Evolutionary conservation across 2,797 vertebrate species (phyloP), one percentile per base, ranked within the genome.

Genomic region (Sparidentex hasta): DNA sequence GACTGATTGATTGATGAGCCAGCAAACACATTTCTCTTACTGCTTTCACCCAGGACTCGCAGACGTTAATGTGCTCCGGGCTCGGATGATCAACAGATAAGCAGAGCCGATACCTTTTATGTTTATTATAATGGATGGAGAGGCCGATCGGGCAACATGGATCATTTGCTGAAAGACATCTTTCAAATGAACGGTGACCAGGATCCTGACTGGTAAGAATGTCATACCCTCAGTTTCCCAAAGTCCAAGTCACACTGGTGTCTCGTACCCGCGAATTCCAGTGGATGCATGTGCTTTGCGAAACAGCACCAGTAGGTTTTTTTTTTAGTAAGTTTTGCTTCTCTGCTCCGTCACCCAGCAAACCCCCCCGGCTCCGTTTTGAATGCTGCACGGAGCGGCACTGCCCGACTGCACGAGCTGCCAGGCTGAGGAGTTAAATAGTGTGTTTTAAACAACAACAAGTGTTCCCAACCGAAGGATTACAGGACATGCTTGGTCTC

Each of bases 1-100:
- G 74, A 66, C 44, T 71, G 80, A 88, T 81, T 90, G 82, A 91
- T 87, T 83, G 80, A 90, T 83, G 76, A 85, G 74, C 56, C 41
- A n/a, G 55, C 75, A 64, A 77, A 76, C 57, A 58, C 65, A 62
- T 73, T 76, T 77, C 66, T 77, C 56, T 64, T 20, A 65, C 57
- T 25, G 1, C 48, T 70, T 71, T 65, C 29, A 58, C 58, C 27
- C 54, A 52, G 57, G 48, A 72, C 33, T 73, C 72, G 43, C 4
- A 11, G 41, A 27, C 57, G 52, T 67, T 43, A 61, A 57, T 58
- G 65, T 44, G 65, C 27, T 25, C 41, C 4, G n/a, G 59, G 16
- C 23, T 72, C 27, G 21, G 61, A 59, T 51, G 54, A 73, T 70
- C 76, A 62, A 71, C 71, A 74, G 51, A 75, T 78, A 59, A 65